Percentiles rank a stretch among this genome's conserved stretches.
These are phyloP conservation scores for Pheosia tremula DNA, from an alignment of 2,888 invertebrate species.

Conservation along the genomic window DNA sequence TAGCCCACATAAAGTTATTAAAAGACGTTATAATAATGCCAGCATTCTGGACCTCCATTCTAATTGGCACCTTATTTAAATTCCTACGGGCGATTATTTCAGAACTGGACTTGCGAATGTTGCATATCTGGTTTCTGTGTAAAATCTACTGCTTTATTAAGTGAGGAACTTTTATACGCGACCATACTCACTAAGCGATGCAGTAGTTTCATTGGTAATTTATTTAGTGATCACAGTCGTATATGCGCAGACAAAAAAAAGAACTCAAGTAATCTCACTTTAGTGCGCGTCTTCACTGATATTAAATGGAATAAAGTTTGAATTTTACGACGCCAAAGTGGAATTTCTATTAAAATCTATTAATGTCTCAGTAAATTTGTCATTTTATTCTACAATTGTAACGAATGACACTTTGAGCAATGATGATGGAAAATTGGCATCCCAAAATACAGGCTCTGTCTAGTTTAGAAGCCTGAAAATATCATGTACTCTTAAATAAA, in stretches of 20 bases:
- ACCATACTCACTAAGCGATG: constrained; percentile 66
- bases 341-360: constrained; percentile 49
- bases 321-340: constrained; percentile 56
- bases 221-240: constrained; percentile 52
- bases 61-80: constrained; percentile 81
- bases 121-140: constrained; percentile 67
- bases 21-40: constrained; percentile 62
- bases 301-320: constrained; percentile 54
- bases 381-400: no score
- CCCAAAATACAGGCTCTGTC: no score
- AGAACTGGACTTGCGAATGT: constrained; percentile 61
- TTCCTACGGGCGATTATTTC: constrained; percentile 70
- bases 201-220: constrained; percentile 64
- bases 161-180: constrained; percentile 67
- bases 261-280: constrained; percentile 53
- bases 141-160: constrained; percentile 77
- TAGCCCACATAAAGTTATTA: constrained; percentile 63
- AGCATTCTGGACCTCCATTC: constrained; percentile 58
- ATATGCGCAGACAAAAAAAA: constrained; percentile 43
- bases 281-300: constrained; percentile 54
- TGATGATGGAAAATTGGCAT: no score
- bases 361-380: constrained; percentile 7
- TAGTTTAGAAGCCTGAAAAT: no score
- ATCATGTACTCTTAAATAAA: no score
- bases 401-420: no score